Evolutionary conservation across 2,888 invertebrate species (phyloP).

Genomic region (Fissipunctia ypsillon): DNA sequence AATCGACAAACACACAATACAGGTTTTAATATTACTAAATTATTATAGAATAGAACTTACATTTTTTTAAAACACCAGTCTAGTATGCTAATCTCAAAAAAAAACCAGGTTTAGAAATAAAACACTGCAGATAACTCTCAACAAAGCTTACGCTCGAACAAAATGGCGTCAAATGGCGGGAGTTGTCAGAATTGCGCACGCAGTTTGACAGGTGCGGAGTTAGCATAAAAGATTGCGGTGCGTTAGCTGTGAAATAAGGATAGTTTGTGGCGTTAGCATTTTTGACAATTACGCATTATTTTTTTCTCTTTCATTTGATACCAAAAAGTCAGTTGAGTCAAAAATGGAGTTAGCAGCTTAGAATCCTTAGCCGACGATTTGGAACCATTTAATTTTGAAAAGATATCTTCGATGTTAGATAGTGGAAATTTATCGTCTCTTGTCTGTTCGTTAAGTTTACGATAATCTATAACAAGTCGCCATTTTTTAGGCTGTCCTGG

Average conservation of each 20-base stretch:
- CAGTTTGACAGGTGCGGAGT: slow-evolving; percentile 5
- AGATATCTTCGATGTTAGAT: no score
- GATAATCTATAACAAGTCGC: no score
- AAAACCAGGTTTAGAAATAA: not conserved
- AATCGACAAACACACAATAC: not conserved
- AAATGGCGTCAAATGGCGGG: slow-evolving; percentile 8
- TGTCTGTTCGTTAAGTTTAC: no score
- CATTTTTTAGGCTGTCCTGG: no score
- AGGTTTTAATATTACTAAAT: not conserved
- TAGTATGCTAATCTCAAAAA: not conserved
- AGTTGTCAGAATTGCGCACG: slow-evolving; percentile 20
- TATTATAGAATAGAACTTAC: not conserved
- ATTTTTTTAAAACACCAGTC: not conserved
- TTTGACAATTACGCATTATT: slow-evolving; percentile 1
- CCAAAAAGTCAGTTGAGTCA: not conserved
- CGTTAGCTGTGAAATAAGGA: not conserved
- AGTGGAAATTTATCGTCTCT: no score
- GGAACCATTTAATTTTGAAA: no score
- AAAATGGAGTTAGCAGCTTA: slow-evolving; percentile 9
- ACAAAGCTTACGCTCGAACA: not conserved
- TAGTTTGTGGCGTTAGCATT: not conserved
- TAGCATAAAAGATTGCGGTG: not conserved
- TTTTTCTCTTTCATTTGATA: not conserved
- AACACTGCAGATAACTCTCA: not conserved
- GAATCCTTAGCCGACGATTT: not conserved